Base-by-base conservation (phyloP, 92 coral and sea anemone genomes). In the Epizoanthus illoricatus region DNA sequence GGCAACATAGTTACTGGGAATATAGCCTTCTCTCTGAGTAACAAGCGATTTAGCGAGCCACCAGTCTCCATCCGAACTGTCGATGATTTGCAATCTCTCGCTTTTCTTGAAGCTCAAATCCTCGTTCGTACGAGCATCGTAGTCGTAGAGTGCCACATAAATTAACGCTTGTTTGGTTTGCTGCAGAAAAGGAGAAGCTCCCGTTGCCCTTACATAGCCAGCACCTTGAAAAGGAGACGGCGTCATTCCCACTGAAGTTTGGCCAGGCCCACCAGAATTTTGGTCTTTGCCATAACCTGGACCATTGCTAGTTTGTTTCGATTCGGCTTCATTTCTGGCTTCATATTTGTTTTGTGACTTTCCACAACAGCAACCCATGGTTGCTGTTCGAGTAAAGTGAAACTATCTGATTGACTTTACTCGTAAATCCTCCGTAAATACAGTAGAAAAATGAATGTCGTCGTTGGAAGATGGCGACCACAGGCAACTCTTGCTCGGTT, bases 61-160 rank as follows among this genome's bases (percentile, higher is more conserved):
- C 99, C 99, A 96, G 87, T 96, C 99, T 70, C 97, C 92, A 86
- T 96, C 99, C n/a, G 94, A 93, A 88, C 94, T 96, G 62, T 96
- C 99, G 47, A 96, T 80, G 54, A 96, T 90, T 79, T 96, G 99
- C 80, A 96, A 93, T 62, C 98, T 86, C 65, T 96, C 99, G 79
- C 93, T 90, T 87, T 96, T 96, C 84, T 76, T 86, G 90, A 96
- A 96, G 84, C 93, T 96, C 90, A 96, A 90, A 88, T 96, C 99
- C 74, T 96, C 99, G 84, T 88, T 90, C 5, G 99, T 96, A 55
- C 99, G 91, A 7, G 99, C 99, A 56, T 94, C 99, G 84, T 96
- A 96, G 83, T 96, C 99, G 87, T 96, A 96, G 73, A 96, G 89
- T 73, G 99, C 98, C 62, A 96, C 86, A 86, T 89, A 96, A 63